Base-by-base conservation (phyloP, 2,888 invertebrate genomes). In the Chrysodeixis includens region DNA sequence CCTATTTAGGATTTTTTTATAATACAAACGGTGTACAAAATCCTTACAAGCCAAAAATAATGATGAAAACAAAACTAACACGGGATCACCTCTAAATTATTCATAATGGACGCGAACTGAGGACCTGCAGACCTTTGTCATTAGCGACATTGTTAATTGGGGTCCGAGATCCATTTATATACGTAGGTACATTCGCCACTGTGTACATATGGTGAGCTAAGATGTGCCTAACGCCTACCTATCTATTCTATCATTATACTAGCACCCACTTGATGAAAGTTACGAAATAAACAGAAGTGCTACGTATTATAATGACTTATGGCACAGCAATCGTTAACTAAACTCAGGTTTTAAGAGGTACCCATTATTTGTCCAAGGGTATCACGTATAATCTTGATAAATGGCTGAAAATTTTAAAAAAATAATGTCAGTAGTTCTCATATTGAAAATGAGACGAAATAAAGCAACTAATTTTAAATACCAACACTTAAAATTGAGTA, bases 11-110 rank as follows among this genome's bases (percentile, higher is more conserved):
- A n/a, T n/a, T n/a, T n/a, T n/a, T 26, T 26, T 26, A 26, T n/a
- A 12, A 7, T 30, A 2, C 7, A 53, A n/a, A 57, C 22, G 26
- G 22, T 51, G 5, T 32, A 4, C 22, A 46, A n/a, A 30, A 30
- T 35, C 18, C 53, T 63, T 58, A 30, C 40, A 40, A 64, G 54
- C 55, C 22, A 52, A 30, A 35, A n/a, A 20, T 51, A 49, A 56
- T 30, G 22, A 56, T 54, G 52, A 46, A 49, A 53, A 49, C 26
- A n/a, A 26, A 69, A 61, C 16, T 57, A 35, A 46, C 14, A 58
- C 26, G 12, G 22, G 49, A 49, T 49, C 40, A 30, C n/a, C 7
- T 8, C n/a, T 71, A 49, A 46, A 61, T 67, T 66, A 76, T 64
- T 71, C 56, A 68, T 51, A 62, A 12, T 55, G 30, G 30, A 30